Evolutionary conservation across 2,797 vertebrate genomes (phyloP), one percentile per base, ranked within the genome.

Genomic region (Linurgus olivaceus): DNA sequence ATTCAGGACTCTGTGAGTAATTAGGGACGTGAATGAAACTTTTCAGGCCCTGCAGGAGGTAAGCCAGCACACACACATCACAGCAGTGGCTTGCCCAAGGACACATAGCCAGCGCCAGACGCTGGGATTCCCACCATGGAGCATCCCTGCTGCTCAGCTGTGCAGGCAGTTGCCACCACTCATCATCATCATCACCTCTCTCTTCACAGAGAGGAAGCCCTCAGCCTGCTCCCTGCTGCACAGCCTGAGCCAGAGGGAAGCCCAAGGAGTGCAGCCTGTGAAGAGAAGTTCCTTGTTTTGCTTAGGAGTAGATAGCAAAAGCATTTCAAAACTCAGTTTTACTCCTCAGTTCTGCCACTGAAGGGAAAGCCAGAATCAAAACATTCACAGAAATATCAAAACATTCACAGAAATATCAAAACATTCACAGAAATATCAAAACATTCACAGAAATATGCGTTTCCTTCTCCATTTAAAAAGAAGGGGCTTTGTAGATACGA

Each of bases 1-100:
- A 95, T 95, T 96, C 90, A 96, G 88, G 82, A 2, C 81, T 94
- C 90, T 35, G 48, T 0, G 13, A 90, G 73, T 89, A 95, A 89
- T 88, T 91, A 86, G 42, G 93, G 75, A 70, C 31, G 33, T 94
- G 89, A 96, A 97, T 87, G 83, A 96, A 93, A 93, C 76, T 84
- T 94, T 94, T 91, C 76, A 95, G 85, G 55, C 57, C 61, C 79
- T 59, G 33, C 77, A 92, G 92, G 90, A 96, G 95, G 92, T 97
- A 73, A 84, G 50, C 54, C 92, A 96, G 86, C 71, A 54, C 86
- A 35, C 47, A 59, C 88, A 40, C 55, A 87, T 21, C 6, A 7
- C 70, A 79, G 37, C 54, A 92, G 58, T 33, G 59, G n/a, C 84
- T 92, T 18, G 82, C 63, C 55, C 76, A 91, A 63, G 81, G 91